Evolutionary conservation across 2,888 invertebrate genomes (phyloP).

Genomic region (Latrodectus elegans): DNA sequence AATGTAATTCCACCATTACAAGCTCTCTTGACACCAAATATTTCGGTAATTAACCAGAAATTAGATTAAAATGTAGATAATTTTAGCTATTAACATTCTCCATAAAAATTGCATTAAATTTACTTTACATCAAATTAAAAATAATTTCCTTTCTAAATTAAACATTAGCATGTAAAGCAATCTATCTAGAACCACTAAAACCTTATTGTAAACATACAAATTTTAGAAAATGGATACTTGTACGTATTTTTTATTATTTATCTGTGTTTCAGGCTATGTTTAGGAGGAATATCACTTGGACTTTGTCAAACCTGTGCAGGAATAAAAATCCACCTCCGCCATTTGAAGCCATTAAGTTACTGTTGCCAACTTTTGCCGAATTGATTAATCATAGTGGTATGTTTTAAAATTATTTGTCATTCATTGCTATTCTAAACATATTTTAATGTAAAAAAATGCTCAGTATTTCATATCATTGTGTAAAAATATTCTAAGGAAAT

Average conservation of each 20-base stretch:
- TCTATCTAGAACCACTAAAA: not conserved
- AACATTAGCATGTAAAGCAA: too few relatives aligned
- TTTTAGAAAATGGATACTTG: not conserved
- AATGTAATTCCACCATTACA: constrained; percentile 85
- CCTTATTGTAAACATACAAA: too few relatives aligned
- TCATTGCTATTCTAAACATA: too few relatives aligned
- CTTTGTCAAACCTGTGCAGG: constrained; percentile 93
- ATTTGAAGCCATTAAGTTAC: constrained; percentile 83
- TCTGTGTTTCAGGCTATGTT: constrained; percentile 76
- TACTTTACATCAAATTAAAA: not conserved
- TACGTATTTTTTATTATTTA: not conserved
- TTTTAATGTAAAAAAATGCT: not conserved
- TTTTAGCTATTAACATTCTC: not conserved
- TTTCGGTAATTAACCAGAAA: constrained; percentile 73
- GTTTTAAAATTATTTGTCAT: constrained; percentile 54
- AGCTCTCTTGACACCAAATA: constrained; percentile 81
- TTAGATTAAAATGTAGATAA: not conserved
- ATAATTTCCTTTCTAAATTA: not conserved
- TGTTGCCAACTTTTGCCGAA: constrained; percentile 85
- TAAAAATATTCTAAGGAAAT: not conserved
- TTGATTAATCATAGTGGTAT: constrained; percentile 83
- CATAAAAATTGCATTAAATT: not conserved
- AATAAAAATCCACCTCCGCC: constrained; percentile 94
- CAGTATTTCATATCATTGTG: not conserved
- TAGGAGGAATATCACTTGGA: constrained; percentile 92